phyloP scores from a whole-genome alignment of 1,140 invertebrate genomes.

The Drosophila suzukii region DNA sequence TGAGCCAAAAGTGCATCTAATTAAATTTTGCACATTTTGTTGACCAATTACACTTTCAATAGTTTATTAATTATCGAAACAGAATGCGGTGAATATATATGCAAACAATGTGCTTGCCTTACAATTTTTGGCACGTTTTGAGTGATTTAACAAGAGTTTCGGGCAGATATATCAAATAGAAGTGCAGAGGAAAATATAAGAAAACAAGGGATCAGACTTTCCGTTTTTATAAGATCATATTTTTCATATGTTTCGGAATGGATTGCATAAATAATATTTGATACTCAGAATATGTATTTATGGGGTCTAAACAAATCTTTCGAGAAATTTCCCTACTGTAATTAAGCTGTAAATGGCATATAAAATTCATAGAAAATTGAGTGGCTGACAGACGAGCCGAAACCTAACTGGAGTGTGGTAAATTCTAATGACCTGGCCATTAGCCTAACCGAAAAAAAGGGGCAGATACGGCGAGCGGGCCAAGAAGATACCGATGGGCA shows the following conservation, averaged over 20 bases:
- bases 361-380: slow-evolving; percentile 36
- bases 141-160: background rate
- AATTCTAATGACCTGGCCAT: slow-evolving; percentile 42
- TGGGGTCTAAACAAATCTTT: no score
- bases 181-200: background rate
- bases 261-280: no score
- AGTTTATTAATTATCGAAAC: slow-evolving; percentile 41
- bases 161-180: background rate
- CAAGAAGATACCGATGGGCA: slow-evolving; percentile 29
- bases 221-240: no score
- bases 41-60: slow-evolving; percentile 48
- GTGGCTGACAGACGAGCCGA: slow-evolving; percentile 22
- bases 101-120: background rate
- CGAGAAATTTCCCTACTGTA: background rate
- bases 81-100: background rate
- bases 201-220: background rate
- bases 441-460: slow-evolving; percentile 39
- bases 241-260: no score
- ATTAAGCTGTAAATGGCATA: slow-evolving; percentile 24
- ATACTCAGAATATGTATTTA: no score
- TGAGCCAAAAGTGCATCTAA: slow-evolving; percentile 59
- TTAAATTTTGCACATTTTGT: slow-evolving; percentile 51
- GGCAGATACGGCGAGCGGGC: background rate
- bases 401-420: slow-evolving; percentile 44
- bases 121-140: slow-evolving; percentile 3